phyloP scores from a whole-genome alignment of 1,140 invertebrate genomes.

The Heterodera schachtii region DNA sequence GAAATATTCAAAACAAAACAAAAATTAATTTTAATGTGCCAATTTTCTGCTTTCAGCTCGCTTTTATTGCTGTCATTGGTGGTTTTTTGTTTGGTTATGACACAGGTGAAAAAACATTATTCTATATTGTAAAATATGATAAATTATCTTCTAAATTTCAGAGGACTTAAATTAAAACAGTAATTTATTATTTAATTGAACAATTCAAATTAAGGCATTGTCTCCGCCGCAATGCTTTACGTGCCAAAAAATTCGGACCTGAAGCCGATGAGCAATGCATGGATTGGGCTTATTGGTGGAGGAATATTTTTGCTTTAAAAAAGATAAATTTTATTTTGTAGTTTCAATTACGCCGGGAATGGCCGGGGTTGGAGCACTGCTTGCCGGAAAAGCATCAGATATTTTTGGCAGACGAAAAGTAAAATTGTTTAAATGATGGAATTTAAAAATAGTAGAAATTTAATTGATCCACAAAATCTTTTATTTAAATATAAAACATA shows the following conservation, averaged over 20 bases:
- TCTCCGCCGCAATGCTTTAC: slow-evolving; percentile 74
- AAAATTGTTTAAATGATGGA: neutral
- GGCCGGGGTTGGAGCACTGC: slow-evolving; percentile 70
- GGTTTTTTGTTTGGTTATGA: slow-evolving; percentile 76
- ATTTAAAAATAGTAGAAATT: too few species aligned
- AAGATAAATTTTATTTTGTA: neutral
- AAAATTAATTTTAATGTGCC: neutral
- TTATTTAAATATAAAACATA: neutral
- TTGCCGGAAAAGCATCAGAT: slow-evolving; percentile 70
- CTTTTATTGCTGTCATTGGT: slow-evolving; percentile 70
- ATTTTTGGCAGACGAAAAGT: slow-evolving; percentile 69
- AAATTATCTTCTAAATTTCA: too few species aligned
- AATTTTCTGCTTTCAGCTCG: slow-evolving; percentile 63
- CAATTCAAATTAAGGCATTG: slow-evolving; percentile 67
- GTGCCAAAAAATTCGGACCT: slow-evolving; percentile 53
- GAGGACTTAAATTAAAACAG: too few species aligned
- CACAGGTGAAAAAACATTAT: slow-evolving; percentile 62
- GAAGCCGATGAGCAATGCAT: slow-evolving; percentile 42
- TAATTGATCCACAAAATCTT: neutral
- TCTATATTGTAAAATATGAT: too few species aligned
- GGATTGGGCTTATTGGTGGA: slow-evolving; percentile 46
- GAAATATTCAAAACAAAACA: slow-evolving; percentile 6
- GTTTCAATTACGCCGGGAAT: slow-evolving; percentile 64
- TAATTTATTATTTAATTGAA: too few species aligned
- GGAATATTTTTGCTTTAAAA: neutral